These are phyloP conservation scores for Uloborus diversus DNA, from an alignment of 1,140 invertebrate genomes.

Conservation along the genomic window DNA sequence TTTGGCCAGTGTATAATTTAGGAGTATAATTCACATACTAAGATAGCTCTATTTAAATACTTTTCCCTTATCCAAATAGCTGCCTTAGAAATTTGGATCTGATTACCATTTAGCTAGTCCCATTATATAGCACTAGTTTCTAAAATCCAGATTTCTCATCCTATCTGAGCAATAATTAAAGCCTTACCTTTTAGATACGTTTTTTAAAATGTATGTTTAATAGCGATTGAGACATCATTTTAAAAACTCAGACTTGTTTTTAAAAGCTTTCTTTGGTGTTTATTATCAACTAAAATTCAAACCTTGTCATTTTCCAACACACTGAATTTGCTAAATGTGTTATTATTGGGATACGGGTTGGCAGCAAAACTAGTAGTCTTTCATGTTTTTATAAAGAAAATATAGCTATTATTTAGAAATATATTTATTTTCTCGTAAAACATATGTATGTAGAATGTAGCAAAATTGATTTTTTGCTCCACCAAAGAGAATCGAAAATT, in stretches of 20 bases:
- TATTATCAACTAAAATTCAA: too few relatives aligned
- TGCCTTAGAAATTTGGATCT: constrained; percentile 47
- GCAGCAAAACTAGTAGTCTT: constrained; percentile 54
- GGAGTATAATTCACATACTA: constrained; percentile 8
- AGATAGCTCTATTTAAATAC: constrained; percentile 10
- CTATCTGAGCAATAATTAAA: constrained; percentile 56
- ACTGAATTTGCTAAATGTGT: constrained; percentile 26
- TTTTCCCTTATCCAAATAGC: constrained; percentile 24
- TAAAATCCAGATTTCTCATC: constrained; percentile 49
- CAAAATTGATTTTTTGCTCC: constrained; percentile 24
- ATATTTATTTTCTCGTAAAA: constrained; percentile 45
- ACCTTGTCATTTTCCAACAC: background rate
- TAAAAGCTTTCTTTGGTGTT: too few relatives aligned
- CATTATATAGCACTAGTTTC: constrained; percentile 40
- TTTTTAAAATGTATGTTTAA: constrained; percentile 43
- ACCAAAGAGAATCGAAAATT: constrained; percentile 22
- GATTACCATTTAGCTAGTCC: constrained; percentile 38
- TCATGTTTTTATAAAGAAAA: constrained; percentile 51
- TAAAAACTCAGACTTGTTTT: background rate
- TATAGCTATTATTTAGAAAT: constrained; percentile 54
- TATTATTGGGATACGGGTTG: constrained; percentile 53
- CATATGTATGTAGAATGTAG: constrained; percentile 33
- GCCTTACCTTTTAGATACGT: constrained; percentile 56
- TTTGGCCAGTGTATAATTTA: constrained; percentile 34
- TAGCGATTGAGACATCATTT: constrained; percentile 22